Conservation (phyloP, 2,113 vertebrate species). For the Jacana jacana region DNA sequence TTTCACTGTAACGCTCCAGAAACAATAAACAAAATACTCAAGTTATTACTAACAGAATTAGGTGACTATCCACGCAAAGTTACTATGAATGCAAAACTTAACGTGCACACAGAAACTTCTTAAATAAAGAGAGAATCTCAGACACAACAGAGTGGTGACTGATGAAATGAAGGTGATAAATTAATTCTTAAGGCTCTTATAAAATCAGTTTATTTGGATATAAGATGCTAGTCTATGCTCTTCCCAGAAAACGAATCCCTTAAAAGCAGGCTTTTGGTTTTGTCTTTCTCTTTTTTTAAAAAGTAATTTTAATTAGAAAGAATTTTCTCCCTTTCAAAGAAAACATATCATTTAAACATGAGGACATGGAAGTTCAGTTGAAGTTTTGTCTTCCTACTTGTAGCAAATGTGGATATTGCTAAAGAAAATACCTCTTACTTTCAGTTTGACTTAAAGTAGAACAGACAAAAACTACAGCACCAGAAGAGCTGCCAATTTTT, state of each 20-base stretch:
- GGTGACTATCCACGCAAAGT: neutral
- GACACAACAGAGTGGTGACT: constrained; percentile 25
- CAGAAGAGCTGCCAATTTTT: neutral
- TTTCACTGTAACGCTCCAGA: neutral
- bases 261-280: neutral
- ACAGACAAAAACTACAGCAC: neutral
- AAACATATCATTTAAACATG: neutral
- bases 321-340: neutral
- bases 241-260: constrained; percentile 39
- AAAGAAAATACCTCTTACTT: neutral
- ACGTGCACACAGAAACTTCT: constrained; percentile 22
- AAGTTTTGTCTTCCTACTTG: neutral
- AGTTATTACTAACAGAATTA: neutral
- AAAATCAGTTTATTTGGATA: constrained; percentile 63
- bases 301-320: constrained; percentile 28
- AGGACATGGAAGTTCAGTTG: neutral
- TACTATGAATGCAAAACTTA: neutral
- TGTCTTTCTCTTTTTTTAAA: too few relatives aligned
- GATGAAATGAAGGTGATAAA: constrained; percentile 54
- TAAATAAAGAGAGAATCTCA: neutral
- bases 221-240: constrained; percentile 23
- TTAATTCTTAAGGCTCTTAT: constrained; percentile 65
- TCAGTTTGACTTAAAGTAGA: neutral
- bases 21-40: neutral
- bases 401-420: neutral